Conservation (phyloP, 2,113 vertebrate genomes). For the Gnathonemus echidnorhynchus region DNA sequence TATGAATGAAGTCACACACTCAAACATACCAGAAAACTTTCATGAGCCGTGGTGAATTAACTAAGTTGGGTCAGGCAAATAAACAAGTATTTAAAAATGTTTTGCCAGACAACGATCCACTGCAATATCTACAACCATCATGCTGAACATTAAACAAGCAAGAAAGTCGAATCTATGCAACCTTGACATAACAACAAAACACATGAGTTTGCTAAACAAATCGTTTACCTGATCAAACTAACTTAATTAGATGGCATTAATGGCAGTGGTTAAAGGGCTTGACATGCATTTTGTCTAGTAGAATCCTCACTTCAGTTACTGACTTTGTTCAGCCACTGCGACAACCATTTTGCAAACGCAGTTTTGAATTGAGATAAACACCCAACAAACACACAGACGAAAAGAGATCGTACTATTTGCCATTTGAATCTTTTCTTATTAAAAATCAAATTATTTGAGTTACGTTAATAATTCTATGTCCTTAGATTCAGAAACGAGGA, state of each 20-base stretch:
- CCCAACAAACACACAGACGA: background rate
- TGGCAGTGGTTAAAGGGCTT: background rate
- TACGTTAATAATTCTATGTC: background rate
- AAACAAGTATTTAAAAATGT: background rate
- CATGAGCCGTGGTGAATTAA: background rate
- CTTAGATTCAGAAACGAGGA: background rate
- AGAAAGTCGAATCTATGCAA: background rate
- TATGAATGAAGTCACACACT: background rate
- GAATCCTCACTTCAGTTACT: background rate
- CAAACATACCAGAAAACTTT: background rate
- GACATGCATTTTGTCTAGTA: background rate
- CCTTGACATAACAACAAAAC: background rate
- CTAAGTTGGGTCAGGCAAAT: background rate
- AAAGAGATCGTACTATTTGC: background rate
- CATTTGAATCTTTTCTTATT: background rate
- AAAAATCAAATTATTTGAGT: background rate
- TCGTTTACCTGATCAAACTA: background rate
- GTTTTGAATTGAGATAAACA: background rate
- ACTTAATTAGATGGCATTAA: background rate
- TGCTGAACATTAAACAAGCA: background rate
- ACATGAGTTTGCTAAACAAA: background rate
- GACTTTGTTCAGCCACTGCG: background rate
- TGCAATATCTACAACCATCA: background rate
- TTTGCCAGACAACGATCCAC: background rate
- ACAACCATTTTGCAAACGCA: slow-evolving; percentile 14